A percentile compares a stretch with the other conserved stretches of the same genome.
Conservation (phyloP, 2,797 vertebrate species). For the Coilia nasus region DNA sequence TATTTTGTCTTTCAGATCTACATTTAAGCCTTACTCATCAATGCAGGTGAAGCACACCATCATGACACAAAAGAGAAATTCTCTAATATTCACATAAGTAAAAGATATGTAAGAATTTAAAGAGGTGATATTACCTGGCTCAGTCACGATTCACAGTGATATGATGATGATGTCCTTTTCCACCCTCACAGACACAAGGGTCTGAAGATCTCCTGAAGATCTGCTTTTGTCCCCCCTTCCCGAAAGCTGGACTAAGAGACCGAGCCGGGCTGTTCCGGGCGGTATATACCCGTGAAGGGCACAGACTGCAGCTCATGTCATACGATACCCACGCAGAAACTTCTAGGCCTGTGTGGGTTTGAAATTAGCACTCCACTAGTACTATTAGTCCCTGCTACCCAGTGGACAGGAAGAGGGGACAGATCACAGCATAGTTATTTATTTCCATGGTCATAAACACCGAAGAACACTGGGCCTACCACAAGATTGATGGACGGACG, state of each 20-base stretch:
- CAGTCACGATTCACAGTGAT: conserved; percentile 63
- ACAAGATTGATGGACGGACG: too few species aligned
- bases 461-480: too few species aligned
- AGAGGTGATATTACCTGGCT: conserved; percentile 69
- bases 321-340: conserved; percentile 72
- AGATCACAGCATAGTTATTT: neutral
- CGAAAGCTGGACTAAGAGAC: conserved; percentile 63
- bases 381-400: neutral
- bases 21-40: too few species aligned
- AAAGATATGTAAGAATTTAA: neutral
- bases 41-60: neutral
- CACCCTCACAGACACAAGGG: conserved; percentile 50
- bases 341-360: conserved; percentile 62
- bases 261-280: conserved; percentile 54
- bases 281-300: conserved; percentile 63
- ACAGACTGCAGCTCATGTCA: conserved; percentile 69
- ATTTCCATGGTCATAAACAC: neutral
- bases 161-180: conserved; percentile 45
- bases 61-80: conserved; percentile 21
- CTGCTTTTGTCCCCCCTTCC: conserved; percentile 53
- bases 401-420: neutral
- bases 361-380: neutral
- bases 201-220: conserved; percentile 53
- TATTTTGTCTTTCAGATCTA: too few species aligned
- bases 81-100: conserved; percentile 17